These are phyloP conservation scores for Phrynosoma platyrhinos DNA, from an alignment of 2,113 vertebrate genomes.

Conservation along the genomic window DNA sequence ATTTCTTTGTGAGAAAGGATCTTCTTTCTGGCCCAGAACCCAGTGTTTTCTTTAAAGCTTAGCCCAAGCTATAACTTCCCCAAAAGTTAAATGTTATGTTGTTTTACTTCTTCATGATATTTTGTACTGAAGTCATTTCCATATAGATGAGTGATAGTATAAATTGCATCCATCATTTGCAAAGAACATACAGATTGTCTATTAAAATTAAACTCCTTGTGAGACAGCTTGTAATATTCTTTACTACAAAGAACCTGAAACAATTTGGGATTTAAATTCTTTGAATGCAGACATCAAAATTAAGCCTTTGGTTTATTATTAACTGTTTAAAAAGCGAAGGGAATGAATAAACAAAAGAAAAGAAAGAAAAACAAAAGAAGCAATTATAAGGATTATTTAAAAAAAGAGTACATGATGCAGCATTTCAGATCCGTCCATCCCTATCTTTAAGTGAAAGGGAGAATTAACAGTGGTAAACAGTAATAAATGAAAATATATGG, in stretches of 20 bases:
- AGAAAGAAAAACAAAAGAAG: slow-evolving; percentile 30
- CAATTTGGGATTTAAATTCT: slow-evolving; percentile 28
- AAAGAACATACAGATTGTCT: not conserved
- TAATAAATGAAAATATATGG: not conserved
- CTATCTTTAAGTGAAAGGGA: slow-evolving; percentile 7
- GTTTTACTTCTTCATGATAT: not conserved
- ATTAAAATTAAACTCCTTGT: slow-evolving; percentile 1
- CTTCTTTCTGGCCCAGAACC: not conserved
- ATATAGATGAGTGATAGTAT: slow-evolving; percentile 16
- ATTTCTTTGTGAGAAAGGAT: not conserved
- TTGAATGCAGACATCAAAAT: slow-evolving; percentile 29
- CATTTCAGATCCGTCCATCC: not conserved
- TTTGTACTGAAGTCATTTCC: slow-evolving; percentile 17
- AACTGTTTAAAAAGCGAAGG: slow-evolving; percentile 15
- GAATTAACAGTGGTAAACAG: slow-evolving; percentile 26
- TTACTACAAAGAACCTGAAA: slow-evolving; percentile 16
- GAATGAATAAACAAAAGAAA: slow-evolving; percentile 23
- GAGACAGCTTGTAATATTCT: slow-evolving; percentile 13
- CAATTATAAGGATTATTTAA: slow-evolving; percentile 28
- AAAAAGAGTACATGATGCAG: slow-evolving; percentile 7
- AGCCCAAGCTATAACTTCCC: not conserved
- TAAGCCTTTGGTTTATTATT: slow-evolving; percentile 23
- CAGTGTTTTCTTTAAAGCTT: not conserved
- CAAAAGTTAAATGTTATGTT: slow-evolving; percentile 6
- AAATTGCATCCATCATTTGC: not conserved